Evolutionary conservation across 2,113 vertebrate species (phyloP), one percentile per base, ranked within the genome.

Genomic region (Mobula birostris): DNA sequence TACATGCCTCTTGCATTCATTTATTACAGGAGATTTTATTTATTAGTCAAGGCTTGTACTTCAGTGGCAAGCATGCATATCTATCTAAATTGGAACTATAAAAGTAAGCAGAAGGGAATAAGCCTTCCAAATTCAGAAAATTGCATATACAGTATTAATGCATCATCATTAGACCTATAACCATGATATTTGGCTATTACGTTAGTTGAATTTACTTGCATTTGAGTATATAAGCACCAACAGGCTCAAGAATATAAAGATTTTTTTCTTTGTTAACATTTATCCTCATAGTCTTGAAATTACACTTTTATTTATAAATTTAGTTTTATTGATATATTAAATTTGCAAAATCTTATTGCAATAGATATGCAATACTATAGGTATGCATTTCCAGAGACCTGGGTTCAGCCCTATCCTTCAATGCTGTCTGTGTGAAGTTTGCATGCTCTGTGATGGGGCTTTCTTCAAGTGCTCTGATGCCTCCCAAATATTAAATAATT

Each of bases 1-100:
- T 76, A 93, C 91, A 74, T 93, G 91, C 74, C 91, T n/a, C 40
- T 32, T 93, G 91, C 70, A 93, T 74, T 93, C 72, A 93, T 93
- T 93, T 74, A 29, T 93, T 48, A 74, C 56, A 19, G 27, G 91
- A 76, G 70, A 93, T 93, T 70, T 56, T 48, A 40, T 76, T 76
- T 76, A 72, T 72, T 93, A 76, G 21, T 48, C 2, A 7, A 93
- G 36, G 21, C 40, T 27, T 36, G 36, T 21, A 93, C 36, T 8
- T 32, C 68, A 74, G 40, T 48, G 72, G 70, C 40, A 27, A 76
- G 21, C 32, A 93, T 72, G 8, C 70, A 93, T 93, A 56, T 48
- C 21, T 66, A 72, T 40, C 72, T 70, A 70, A 14, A 70, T 68
- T 32, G 40, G 58, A 32, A 92, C 21, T 11, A 70, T 14, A 68